phyloP scores from a whole-genome alignment of 2,888 invertebrate species.

The Leptopilina myrica region DNA sequence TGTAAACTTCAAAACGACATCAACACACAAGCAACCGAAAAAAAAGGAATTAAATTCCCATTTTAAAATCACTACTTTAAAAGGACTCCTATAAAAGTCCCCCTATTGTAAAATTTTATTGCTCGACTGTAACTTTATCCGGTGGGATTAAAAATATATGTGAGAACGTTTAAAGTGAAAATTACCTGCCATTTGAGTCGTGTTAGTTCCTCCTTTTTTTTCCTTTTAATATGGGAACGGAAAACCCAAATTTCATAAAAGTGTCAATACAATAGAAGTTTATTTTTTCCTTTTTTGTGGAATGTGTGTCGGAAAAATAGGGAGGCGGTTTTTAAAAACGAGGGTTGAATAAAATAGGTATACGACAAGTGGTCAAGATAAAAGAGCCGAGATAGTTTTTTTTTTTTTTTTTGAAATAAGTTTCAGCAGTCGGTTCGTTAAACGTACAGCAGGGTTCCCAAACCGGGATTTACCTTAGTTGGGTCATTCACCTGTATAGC shows the following conservation, averaged over 20 bases:
- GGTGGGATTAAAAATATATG: neutral
- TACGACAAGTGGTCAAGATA: slow-evolving; percentile 19
- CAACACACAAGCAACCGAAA: too few relatives aligned
- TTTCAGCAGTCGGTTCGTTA: slow-evolving; percentile 39
- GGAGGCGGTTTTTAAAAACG: neutral
- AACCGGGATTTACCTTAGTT: slow-evolving; percentile 40
- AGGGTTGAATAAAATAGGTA: slow-evolving; percentile 4
- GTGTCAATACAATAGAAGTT: neutral
- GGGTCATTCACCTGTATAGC: slow-evolving; percentile 54
- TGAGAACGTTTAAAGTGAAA: neutral
- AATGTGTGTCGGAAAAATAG: neutral
- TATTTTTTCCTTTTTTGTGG: neutral
- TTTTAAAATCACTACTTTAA: neutral
- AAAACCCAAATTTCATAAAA: neutral
- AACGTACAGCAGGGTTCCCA: slow-evolving; percentile 28
- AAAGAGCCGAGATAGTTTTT: slow-evolving; percentile 42
- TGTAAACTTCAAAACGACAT: too few relatives aligned
- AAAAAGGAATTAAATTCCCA: neutral
- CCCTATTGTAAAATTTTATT: neutral
- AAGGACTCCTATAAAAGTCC: neutral
- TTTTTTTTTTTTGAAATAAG: slow-evolving; percentile 24
- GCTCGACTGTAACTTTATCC: neutral
- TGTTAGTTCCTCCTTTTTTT: neutral
- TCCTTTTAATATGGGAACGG: neutral
- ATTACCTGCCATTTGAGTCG: neutral